These are phyloP conservation scores for Nycticryphes semicollaris DNA, from an alignment of 2,113 vertebrate species.

Conservation along the genomic window DNA sequence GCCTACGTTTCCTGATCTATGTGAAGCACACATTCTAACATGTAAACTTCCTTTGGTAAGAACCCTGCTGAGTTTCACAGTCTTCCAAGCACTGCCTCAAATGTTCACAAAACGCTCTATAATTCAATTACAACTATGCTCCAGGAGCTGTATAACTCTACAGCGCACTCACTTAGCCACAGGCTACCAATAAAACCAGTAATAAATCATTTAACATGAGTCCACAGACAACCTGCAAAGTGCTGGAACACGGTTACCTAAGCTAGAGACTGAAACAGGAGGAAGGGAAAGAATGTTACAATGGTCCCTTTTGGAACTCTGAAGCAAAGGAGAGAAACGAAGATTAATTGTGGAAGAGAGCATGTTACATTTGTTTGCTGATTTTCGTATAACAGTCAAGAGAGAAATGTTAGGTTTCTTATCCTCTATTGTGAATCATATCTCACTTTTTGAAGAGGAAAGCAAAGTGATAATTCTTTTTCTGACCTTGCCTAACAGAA, in stretches of 20 bases:
- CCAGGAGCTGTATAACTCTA: background rate
- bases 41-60: background rate
- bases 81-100: background rate
- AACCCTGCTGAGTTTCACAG: background rate
- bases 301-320: background rate
- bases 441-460: background rate
- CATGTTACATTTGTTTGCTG: background rate
- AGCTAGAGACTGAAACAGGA: background rate
- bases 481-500: background rate
- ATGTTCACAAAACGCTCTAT: background rate
- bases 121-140: background rate
- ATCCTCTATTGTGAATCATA: background rate
- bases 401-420: background rate
- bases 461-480: background rate
- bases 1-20: background rate
- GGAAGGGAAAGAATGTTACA: background rate
- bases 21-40: background rate
- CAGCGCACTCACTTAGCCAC: background rate
- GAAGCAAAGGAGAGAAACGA: background rate
- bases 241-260: background rate
- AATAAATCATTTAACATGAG: background rate
- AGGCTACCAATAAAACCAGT: background rate
- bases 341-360: background rate
- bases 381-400: background rate
- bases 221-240: background rate